Conservation (phyloP, 30 jellyfish, hydroid and myxozoan genomes). For the Turritopsis rubra region DNA sequence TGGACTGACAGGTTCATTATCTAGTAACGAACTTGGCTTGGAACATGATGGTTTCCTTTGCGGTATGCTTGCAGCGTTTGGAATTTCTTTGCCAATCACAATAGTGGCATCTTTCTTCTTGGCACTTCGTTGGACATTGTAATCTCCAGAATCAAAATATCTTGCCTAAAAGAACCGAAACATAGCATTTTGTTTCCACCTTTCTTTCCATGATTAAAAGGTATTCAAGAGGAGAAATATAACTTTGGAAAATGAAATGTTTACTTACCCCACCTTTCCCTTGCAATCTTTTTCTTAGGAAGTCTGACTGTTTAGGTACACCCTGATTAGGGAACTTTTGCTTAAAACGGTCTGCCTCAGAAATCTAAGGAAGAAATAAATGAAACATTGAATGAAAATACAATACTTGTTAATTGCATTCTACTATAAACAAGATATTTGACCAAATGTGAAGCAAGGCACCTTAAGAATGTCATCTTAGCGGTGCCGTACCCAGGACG, state of each 20-base stretch:
- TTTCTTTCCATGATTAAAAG: too few species aligned
- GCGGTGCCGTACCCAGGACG: too few species aligned
- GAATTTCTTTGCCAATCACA: conserved; percentile 82
- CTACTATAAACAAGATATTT: too few species aligned
- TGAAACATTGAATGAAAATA: too few species aligned
- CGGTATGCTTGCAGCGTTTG: conserved; percentile 85
- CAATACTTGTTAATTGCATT: too few species aligned
- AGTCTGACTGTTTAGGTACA: conserved; percentile 82
- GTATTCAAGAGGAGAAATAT: too few species aligned
- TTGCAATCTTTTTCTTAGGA: conserved; percentile 75
- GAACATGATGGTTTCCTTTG: conserved; percentile 81
- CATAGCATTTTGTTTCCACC: not conserved
- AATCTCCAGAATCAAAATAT: conserved; percentile 93
- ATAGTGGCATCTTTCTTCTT: conserved; percentile 62
- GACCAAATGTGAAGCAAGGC: too few species aligned
- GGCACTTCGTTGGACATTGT: conserved; percentile 79
- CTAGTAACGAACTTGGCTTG: conserved; percentile 66
- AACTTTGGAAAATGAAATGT: not conserved
- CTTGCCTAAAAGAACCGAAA: conserved; percentile 46
- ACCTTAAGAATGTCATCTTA: too few species aligned
- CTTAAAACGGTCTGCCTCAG: conserved; percentile 87
- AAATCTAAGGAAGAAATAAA: conserved; percentile 29
- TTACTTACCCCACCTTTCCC: conserved; percentile 79
- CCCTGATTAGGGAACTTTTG: conserved; percentile 82
- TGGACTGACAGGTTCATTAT: conserved; percentile 42